Evolutionary conservation across 2,797 vertebrate genomes (phyloP), one percentile per base, ranked within the genome.

Genomic region (Parauchenoglanis ngamensis): DNA sequence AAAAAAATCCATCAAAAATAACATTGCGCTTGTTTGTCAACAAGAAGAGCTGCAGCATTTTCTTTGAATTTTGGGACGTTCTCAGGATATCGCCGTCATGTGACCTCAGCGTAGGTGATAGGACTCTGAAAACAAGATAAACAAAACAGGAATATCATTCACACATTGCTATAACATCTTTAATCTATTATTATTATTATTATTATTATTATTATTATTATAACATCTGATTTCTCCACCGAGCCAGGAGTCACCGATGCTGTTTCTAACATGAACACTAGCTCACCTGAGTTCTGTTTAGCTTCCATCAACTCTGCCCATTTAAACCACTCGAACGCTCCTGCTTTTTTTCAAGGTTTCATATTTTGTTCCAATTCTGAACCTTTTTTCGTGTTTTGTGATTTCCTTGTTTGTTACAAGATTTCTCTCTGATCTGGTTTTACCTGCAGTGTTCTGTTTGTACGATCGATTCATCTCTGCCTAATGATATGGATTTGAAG

Each of bases 31-130:
- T 67, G 86, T 61, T 79, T 54, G 61, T 88, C 78, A 76, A 75
- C 77, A 75, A 65, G 19, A 70, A 87, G 77, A 91, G 85, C 88
- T 86, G 70, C 87, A 87, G 82, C 44, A 12, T 80, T 77, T 79
- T 85, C 76, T 63, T 68, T 44, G 63, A 40, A 35, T 46, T 70
- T 49, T 23, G 70, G 78, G 57, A 75, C 0, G 1, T 77, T n/a
- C 56, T 7, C 0, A 13, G 23, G 61, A 80, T 67, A 0, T 97
- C 95, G 93, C 92, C 94, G 97, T 98, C 97, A 98, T 97, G 97
- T 98, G 96, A 98, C 96, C 94, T 98, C 97, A 73, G 97, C 96
- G 86, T 96, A 96, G 93, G 96, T 96, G 94, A 96, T 96, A 90
- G 97, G 96, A 95, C 96, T 97, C 97, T 98, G 91, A 28, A 94